Evolutionary conservation across 2,888 invertebrate species (phyloP).

Genomic region (Stenoptilia bipunctidactyla): DNA sequence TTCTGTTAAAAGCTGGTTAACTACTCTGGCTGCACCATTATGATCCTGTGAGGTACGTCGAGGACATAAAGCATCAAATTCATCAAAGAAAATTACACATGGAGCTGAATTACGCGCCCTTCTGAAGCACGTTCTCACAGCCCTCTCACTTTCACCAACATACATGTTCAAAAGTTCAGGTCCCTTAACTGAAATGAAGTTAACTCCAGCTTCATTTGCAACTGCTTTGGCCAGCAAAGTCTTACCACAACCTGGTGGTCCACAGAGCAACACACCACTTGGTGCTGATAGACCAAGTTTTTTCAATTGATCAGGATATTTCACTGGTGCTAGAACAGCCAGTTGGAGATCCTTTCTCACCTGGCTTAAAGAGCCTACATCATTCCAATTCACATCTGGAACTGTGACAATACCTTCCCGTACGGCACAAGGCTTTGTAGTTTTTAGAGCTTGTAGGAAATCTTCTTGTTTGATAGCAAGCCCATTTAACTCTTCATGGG

Average conservation of each 20-base stretch:
- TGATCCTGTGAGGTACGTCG: slow-evolving; percentile 81
- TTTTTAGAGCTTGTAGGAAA: slow-evolving; percentile 81
- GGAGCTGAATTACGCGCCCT: slow-evolving; percentile 95
- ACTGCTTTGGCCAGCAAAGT: slow-evolving; percentile 97
- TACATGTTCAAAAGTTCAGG: slow-evolving; percentile 99
- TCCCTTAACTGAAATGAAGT: slow-evolving; percentile 98
- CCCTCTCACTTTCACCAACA: slow-evolving; percentile 98
- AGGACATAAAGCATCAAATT: slow-evolving; percentile 96
- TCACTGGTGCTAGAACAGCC: slow-evolving; percentile 93
- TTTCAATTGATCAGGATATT: slow-evolving; percentile 84
- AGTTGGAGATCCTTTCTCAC: slow-evolving; percentile 91
- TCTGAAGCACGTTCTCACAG: slow-evolving; percentile 95
- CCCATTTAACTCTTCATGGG: slow-evolving; percentile 71
- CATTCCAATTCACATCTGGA: slow-evolving; percentile 97
- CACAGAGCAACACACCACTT: slow-evolving; percentile 93
- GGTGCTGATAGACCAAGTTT: slow-evolving; percentile 84
- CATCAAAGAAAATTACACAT: slow-evolving; percentile 99
- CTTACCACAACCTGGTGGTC: slow-evolving; percentile 97
- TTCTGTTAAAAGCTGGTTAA: slow-evolving; percentile 97
- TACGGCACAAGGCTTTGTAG: slow-evolving; percentile 93
- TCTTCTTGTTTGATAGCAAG: slow-evolving; percentile 82
- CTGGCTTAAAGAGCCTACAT: slow-evolving; percentile 91
- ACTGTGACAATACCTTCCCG: slow-evolving; percentile 98
- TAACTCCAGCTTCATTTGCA: slow-evolving; percentile 98
- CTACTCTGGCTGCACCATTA: slow-evolving; percentile 86